Base-by-base conservation (phyloP, 1,140 invertebrate genomes). In the Stenopsyche tienmushanensis region DNA sequence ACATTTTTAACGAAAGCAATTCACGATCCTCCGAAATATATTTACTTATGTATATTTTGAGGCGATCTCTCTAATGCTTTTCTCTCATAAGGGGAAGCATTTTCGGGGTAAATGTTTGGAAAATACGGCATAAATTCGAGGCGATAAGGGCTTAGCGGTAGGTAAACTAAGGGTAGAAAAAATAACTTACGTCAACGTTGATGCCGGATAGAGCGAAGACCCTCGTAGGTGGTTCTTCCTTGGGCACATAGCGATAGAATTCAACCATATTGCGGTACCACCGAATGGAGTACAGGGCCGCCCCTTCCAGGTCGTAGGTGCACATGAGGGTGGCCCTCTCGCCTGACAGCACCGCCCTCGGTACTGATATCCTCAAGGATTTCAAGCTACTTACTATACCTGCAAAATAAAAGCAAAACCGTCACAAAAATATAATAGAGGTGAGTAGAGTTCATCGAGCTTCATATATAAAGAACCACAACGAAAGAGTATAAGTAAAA, bases 261-360 rank as follows among this genome's bases (percentile, higher is more conserved):
- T 94, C 91, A 17, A 84, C 82, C 44, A 88, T 86, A 41, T 86
- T 85, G 49, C 87, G 83, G 76, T 92, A 93, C 90, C 91, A 94
- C 76, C 91, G 88, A 69, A 93, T 88, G 1, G 89, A 88, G 75
- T 94, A 94, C 1, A 94, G 83, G 7, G 84, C 78, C 18, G 85
- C 86, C 29, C 85, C 86, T 71, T 92, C 88, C 64, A 93, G 79
- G 73, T 93, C 90, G 75, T 92, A 94, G 70, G 88, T 83, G 76
- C 91, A 94, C 15, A 86, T 83, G 47, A 94, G 81, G 47, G 85
- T 83, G 20, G 88, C 88, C 8, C 86, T 83, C 69, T 86, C 84
- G 42, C 89, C 86, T 24, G 85, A 85, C 71, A 85, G 81, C 24
- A 91, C 88, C 34, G 88, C 88, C 52, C 84, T 78, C 9, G 90